phyloP scores from a whole-genome alignment of 2,797 vertebrate species.

The Phataginus tetradactyla region DNA sequence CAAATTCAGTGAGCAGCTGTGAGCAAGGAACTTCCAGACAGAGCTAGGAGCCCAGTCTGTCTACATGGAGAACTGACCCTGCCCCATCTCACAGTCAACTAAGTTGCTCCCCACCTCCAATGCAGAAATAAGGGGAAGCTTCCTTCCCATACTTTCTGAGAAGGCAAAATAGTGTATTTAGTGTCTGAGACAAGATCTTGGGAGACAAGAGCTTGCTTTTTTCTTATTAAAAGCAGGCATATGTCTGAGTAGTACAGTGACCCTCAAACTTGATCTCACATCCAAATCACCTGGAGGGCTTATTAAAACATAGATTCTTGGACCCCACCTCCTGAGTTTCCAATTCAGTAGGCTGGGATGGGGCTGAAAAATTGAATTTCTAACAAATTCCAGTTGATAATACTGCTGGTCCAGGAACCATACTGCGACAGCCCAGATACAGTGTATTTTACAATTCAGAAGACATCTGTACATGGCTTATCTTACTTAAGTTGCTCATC shows the following conservation, averaged over 20 bases:
- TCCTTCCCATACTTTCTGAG: neutral
- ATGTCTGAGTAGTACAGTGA: neutral
- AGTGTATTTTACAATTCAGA: neutral
- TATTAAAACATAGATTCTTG: neutral
- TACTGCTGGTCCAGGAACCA: neutral
- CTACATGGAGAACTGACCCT: neutral
- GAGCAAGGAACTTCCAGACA: neutral
- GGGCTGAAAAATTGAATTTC: neutral
- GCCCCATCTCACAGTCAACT: neutral
- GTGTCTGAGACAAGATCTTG: neutral
- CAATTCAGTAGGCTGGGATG: neutral
- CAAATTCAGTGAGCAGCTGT: neutral
- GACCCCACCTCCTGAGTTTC: neutral
- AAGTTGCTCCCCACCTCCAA: neutral
- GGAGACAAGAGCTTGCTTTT: neutral
- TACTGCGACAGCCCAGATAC: neutral
- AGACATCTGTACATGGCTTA: neutral
- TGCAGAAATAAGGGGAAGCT: neutral
- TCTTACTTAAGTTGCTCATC: neutral
- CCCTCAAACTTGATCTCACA: neutral
- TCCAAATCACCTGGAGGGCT: neutral
- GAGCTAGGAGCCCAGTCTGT: neutral
- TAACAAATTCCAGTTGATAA: neutral
- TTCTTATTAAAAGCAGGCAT: neutral
- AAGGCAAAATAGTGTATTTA: neutral